Conservation (phyloP, 2,797 vertebrate species). For the Euthynnus affinis region DNA sequence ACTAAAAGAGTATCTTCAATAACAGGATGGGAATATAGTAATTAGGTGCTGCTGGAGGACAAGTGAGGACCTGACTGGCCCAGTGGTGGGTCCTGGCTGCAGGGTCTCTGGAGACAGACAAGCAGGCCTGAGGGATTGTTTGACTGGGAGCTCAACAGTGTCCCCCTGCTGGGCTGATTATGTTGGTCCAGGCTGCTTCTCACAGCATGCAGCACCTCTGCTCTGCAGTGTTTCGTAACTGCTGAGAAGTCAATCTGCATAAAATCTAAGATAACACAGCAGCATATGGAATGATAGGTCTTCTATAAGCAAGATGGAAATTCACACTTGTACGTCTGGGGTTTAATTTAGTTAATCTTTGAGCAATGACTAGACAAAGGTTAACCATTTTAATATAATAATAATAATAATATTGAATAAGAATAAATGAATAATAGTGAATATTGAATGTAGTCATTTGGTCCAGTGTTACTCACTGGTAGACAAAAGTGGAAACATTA, state of each 20-base stretch:
- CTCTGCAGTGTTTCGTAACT: slow-evolving; percentile 58
- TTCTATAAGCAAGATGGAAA: slow-evolving; percentile 28
- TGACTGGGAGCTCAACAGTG: slow-evolving; percentile 43
- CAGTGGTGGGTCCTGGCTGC: slow-evolving; percentile 66
- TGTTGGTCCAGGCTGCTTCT: slow-evolving; percentile 43
- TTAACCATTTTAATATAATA: slow-evolving; percentile 37
- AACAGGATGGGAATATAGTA: slow-evolving; percentile 45
- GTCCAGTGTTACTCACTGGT: slow-evolving; percentile 3
- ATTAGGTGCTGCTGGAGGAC: slow-evolving; percentile 64
- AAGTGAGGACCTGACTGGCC: slow-evolving; percentile 77
- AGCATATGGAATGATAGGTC: slow-evolving; percentile 44
- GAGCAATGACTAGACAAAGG: slow-evolving; percentile 32
- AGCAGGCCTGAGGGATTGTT: slow-evolving; percentile 57
- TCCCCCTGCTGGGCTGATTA: slow-evolving; percentile 51
- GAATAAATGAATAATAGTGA: not conserved
- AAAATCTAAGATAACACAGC: slow-evolving; percentile 49
- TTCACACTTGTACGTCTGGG: slow-evolving; percentile 18
- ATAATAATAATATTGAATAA: too few relatives aligned
- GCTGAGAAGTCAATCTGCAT: slow-evolving; percentile 57
- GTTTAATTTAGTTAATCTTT: slow-evolving; percentile 48
- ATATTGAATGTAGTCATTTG: slow-evolving; percentile 36
- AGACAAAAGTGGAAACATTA: not conserved
- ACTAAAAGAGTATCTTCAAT: slow-evolving; percentile 39
- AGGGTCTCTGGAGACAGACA: slow-evolving; percentile 61
- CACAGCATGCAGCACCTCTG: slow-evolving; percentile 61